Percentiles rank a stretch among this genome's conserved stretches.
phyloP scores from a whole-genome alignment of 2,113 vertebrate genomes.

The Meles meles region DNA sequence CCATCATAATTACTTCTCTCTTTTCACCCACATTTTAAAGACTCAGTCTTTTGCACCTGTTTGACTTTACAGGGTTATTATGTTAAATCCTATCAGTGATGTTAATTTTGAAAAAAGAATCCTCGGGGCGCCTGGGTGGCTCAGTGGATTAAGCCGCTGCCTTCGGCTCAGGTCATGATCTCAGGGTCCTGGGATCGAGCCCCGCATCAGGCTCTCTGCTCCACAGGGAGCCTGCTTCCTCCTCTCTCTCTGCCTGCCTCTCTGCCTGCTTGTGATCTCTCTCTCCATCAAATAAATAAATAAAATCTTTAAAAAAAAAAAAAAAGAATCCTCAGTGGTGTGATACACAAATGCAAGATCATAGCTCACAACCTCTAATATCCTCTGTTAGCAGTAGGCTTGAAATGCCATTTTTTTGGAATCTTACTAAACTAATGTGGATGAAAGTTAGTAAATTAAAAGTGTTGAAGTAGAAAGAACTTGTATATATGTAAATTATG shows the following conservation, averaged over 20 bases:
- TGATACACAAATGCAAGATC: not conserved
- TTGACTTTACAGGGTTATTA: not conserved
- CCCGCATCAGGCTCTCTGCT: too few relatives aligned
- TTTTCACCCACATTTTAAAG: conserved; percentile 34
- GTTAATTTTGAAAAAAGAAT: not conserved
- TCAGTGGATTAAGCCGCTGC: too few relatives aligned
- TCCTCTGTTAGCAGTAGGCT: not conserved
- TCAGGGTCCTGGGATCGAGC: too few relatives aligned
- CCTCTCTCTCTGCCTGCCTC: too few relatives aligned
- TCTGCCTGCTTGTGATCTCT: too few relatives aligned
- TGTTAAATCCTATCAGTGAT: not conserved
- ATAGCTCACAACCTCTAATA: not conserved
- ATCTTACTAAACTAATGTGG: not conserved
- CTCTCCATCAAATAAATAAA: too few relatives aligned
- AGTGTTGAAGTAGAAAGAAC: conserved; percentile 33
- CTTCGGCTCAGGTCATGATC: too few relatives aligned
- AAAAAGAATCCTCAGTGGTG: not conserved
- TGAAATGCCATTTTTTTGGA: conserved; percentile 31
- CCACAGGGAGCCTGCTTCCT: too few relatives aligned
- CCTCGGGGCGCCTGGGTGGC: too few relatives aligned
- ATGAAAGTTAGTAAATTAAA: conserved; percentile 38
- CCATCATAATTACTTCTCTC: not conserved
- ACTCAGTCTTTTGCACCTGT: not conserved
- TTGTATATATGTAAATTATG: conserved; percentile 20
- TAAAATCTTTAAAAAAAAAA: too few relatives aligned